phyloP scores from a whole-genome alignment of 1,140 invertebrate genomes.

The Sycophila sp. region DNA sequence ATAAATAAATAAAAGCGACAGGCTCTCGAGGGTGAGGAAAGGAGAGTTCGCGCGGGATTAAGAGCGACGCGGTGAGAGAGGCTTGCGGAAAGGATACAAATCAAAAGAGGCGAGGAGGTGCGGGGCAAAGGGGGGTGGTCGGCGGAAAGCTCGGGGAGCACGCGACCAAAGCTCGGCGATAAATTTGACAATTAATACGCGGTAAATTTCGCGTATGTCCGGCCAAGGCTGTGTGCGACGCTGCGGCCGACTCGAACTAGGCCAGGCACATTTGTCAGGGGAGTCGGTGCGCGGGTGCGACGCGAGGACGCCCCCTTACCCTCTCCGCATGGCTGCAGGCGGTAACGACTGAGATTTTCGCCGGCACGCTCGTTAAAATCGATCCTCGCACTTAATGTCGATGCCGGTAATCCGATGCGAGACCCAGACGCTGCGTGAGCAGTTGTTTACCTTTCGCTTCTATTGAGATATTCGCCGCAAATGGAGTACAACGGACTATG shows the following conservation, averaged over 20 bases:
- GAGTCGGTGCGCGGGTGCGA: background rate
- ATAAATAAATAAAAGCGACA: no score
- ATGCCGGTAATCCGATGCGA: no score
- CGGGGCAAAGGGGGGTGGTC: background rate
- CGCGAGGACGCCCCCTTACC: background rate
- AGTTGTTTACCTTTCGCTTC: no score
- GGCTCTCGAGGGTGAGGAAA: no score
- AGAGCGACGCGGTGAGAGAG: background rate
- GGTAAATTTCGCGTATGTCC: constrained; percentile 42
- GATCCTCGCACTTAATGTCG: no score
- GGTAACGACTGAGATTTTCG: no score
- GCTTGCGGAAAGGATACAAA: background rate
- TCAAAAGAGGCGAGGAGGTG: constrained; percentile 4
- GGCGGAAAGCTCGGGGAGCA: no score
- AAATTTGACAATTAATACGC: constrained; percentile 48
- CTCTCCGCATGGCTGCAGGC: no score
- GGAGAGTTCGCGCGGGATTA: background rate
- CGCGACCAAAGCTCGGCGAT: constrained; percentile 21
- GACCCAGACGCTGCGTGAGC: no score
- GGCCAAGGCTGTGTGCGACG: background rate
- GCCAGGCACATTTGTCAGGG: constrained; percentile 37
- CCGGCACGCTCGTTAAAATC: no score
- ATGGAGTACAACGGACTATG: no score
- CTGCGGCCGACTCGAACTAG: constrained; percentile 8
- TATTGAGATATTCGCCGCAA: no score